A percentile compares a stretch with the other conserved stretches of the same genome.
Evolutionary conservation across 2,888 invertebrate species (phyloP).

Genomic region (Metalampra italica): DNA sequence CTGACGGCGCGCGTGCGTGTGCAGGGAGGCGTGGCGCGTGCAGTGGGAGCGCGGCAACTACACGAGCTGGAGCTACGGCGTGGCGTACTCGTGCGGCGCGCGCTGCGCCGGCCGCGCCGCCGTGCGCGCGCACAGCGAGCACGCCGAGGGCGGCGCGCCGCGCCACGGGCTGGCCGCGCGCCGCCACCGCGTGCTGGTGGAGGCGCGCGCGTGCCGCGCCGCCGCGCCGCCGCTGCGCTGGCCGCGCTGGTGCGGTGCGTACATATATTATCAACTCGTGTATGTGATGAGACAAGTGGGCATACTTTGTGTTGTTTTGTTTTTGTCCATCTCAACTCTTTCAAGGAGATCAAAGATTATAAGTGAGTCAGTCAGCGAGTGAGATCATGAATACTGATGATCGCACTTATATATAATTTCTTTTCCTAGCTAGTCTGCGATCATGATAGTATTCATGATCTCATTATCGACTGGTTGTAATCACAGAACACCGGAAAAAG

Average conservation of each 20-base stretch:
- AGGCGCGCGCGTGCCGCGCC: conserved; percentile 25
- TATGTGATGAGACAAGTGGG: not conserved
- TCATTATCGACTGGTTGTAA: too few species aligned
- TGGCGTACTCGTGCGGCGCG: not conserved
- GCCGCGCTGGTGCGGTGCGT: conserved; percentile 18
- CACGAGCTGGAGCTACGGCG: not conserved
- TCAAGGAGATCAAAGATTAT: too few species aligned
- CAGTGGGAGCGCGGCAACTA: not conserved
- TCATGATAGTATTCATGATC: too few species aligned
- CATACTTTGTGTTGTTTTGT: too few species aligned
- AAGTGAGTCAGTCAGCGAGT: too few species aligned
- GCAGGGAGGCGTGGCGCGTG: not conserved
- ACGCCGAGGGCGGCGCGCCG: conserved; percentile 36
- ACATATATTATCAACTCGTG: not conserved
- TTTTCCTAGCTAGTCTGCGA: too few species aligned
- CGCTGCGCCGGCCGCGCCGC: not conserved
- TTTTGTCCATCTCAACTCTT: too few species aligned
- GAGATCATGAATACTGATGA: too few species aligned
- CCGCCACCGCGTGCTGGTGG: conserved; percentile 24
- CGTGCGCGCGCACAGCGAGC: conserved; percentile 22
- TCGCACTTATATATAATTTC: too few species aligned
- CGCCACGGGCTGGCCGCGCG: conserved; percentile 7
- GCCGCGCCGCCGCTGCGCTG: conserved; percentile 34
- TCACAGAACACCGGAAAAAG: too few species aligned
- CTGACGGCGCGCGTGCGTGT: not conserved